These are phyloP conservation scores for Muntiacus muntjak DNA, from an alignment of 2,113 vertebrate genomes.

Conservation along the genomic window DNA sequence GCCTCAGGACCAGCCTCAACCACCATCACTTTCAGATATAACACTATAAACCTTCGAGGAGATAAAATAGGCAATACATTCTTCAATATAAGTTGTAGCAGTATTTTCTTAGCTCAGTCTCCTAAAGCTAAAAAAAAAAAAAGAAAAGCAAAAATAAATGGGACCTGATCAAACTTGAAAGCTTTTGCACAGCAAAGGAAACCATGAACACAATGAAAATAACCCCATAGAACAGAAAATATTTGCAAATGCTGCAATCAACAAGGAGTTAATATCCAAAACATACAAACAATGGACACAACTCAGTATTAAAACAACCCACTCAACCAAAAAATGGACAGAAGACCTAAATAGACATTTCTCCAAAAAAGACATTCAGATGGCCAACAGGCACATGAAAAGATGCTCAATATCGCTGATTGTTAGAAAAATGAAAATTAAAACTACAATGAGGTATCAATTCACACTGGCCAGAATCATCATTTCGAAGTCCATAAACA, in stretches of 20 bases:
- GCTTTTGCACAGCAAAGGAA: not conserved
- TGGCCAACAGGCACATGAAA: not conserved
- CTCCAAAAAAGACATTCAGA: not conserved
- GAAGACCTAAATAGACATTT: not conserved
- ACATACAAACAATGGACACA: not conserved
- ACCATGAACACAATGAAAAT: not conserved
- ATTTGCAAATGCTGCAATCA: not conserved
- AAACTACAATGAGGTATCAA: not conserved
- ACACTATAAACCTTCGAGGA: not conserved
- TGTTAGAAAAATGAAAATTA: not conserved
- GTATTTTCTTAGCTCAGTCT: not conserved
- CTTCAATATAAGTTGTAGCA: not conserved
- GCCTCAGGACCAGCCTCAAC: not conserved
- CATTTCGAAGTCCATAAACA: not conserved
- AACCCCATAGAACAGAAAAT: not conserved
- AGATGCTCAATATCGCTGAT: not conserved
- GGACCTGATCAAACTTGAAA: not conserved
- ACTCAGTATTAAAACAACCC: not conserved
- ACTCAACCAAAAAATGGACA: not conserved
- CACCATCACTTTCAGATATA: not conserved
- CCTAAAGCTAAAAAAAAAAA: not conserved
- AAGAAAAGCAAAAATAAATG: not conserved
- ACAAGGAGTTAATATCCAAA: not conserved
- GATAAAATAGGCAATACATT: not conserved
- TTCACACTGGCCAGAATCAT: not conserved